phyloP scores from a whole-genome alignment of 2,113 vertebrate species.

The Brachypodius melanocephalos region DNA sequence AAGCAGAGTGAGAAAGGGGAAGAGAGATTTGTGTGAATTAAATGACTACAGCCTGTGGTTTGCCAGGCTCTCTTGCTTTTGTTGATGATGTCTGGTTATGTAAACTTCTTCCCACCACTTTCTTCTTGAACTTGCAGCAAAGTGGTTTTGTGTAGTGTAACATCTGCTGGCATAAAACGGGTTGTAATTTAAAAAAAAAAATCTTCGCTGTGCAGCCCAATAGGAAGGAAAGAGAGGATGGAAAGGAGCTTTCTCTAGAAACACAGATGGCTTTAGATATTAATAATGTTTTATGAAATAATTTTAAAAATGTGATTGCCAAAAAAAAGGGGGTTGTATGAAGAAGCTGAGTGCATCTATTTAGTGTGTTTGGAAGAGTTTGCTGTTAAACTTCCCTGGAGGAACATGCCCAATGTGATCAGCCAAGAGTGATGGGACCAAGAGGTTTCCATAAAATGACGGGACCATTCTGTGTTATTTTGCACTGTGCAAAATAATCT shows the following conservation, averaged over 20 bases:
- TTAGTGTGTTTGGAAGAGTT: neutral
- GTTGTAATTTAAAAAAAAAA: neutral
- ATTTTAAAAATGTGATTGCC: neutral
- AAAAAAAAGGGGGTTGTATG: neutral
- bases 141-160: constrained; percentile 1
- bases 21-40: neutral
- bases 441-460: neutral
- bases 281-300: neutral
- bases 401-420: neutral
- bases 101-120: constrained; percentile 20
- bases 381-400: neutral
- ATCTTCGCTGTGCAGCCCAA: neutral
- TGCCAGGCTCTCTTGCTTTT: constrained; percentile 1
- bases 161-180: neutral
- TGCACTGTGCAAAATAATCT: neutral
- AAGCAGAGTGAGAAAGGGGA: neutral
- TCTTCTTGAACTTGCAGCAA: constrained; percentile 15
- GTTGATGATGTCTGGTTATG: neutral
- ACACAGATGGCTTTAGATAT: neutral
- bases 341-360: neutral
- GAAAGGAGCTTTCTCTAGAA: neutral
- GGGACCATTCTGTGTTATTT: fast-evolving
- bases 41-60: neutral
- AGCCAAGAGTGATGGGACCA: neutral
- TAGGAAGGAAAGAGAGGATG: neutral